phyloP scores from a whole-genome alignment of 1,140 invertebrate species.

The Ceratitis capitata region DNA sequence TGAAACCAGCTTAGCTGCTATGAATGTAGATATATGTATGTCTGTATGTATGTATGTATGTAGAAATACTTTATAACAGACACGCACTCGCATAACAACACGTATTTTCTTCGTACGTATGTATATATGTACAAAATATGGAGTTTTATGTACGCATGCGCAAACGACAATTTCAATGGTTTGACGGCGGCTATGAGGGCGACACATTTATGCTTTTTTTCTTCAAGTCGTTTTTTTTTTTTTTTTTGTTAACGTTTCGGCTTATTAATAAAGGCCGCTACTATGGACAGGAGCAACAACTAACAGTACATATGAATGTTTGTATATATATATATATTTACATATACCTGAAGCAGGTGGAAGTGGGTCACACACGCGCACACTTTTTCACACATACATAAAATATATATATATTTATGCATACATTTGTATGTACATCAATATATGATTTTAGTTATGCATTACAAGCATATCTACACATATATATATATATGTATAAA shows the following conservation, averaged over 20 bases:
- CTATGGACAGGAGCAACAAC: not conserved
- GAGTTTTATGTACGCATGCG: not conserved
- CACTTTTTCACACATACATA: not conserved
- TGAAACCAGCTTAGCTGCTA: not conserved
- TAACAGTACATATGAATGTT: no score
- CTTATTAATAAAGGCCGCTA: conserved; percentile 26
- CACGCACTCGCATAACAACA: conserved; percentile 13
- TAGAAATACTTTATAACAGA: not conserved
- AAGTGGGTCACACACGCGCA: not conserved
- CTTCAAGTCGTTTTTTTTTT: no score
- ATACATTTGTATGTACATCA: not conserved
- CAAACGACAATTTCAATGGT: not conserved
- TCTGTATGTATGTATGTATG: not conserved
- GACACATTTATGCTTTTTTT: not conserved
- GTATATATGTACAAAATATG: not conserved
- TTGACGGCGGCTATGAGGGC: not conserved
- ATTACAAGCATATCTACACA: no score
- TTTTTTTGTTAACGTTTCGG: not conserved
- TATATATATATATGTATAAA: not conserved
- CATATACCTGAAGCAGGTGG: not conserved
- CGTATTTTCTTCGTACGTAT: not conserved
- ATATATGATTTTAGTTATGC: not conserved
- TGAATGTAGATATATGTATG: not conserved
- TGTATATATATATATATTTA: no score
- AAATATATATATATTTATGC: not conserved